These are phyloP conservation scores for Tetragonula clypearis DNA, from an alignment of 1,140 invertebrate genomes.

Conservation along the genomic window DNA sequence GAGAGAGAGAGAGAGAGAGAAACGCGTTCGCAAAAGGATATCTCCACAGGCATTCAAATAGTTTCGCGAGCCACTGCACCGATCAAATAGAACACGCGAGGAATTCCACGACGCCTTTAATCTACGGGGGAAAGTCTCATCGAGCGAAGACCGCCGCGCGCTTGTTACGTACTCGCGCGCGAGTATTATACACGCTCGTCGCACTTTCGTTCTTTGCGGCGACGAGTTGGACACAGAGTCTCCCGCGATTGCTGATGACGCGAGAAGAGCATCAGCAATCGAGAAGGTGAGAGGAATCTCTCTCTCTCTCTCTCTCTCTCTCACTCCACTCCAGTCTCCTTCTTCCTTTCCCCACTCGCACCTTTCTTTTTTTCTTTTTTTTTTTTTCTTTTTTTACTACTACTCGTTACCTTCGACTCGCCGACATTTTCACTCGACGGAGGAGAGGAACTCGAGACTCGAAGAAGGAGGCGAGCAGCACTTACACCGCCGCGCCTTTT, in stretches of 20 bases:
- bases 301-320: too few species aligned
- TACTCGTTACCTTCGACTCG: constrained; percentile 64
- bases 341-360: neutral
- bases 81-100: neutral
- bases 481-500: constrained; percentile 60
- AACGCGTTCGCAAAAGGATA: neutral
- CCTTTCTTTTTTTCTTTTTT: constrained; percentile 42
- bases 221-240: constrained; percentile 14
- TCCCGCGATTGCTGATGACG: constrained; percentile 54
- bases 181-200: neutral
- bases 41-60: neutral
- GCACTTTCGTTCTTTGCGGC: constrained; percentile 32
- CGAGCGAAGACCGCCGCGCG: neutral
- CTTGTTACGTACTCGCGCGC: neutral
- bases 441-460: neutral
- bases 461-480: constrained; percentile 46
- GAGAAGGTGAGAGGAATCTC: constrained; percentile 18
- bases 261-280: constrained; percentile 58
- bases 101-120: neutral
- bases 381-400: constrained; percentile 32
- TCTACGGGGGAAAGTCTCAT: neutral
- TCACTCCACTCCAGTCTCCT: constrained; percentile 7
- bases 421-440: constrained; percentile 61
- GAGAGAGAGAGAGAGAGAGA: too few species aligned
- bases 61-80: neutral